Evolutionary conservation across 1,140 invertebrate genomes (phyloP).

Genomic region (Drosophila bocqueti): DNA sequence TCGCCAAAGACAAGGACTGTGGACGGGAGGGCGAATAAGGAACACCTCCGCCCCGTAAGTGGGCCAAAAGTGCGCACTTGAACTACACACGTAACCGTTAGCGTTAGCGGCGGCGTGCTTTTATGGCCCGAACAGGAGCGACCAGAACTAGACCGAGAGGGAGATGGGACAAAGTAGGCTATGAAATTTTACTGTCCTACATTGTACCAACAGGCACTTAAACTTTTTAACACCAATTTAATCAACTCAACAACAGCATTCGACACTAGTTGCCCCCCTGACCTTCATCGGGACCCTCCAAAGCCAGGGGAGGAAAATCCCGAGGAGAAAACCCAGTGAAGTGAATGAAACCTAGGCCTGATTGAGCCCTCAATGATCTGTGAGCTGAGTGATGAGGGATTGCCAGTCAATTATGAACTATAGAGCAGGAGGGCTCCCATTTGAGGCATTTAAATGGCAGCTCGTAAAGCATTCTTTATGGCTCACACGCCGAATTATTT

Average conservation of each 20-base stretch:
- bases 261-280: constrained; percentile 35
- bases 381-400: constrained; percentile 35
- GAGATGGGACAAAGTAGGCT: constrained; percentile 62
- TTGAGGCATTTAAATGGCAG: constrained; percentile 45
- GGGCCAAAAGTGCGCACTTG: constrained; percentile 74
- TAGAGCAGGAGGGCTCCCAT: constrained; percentile 1
- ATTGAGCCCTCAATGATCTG: constrained; percentile 58
- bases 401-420: constrained; percentile 48
- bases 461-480: constrained; percentile 56
- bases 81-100: constrained; percentile 69
- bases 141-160: constrained; percentile 5
- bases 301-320: not conserved
- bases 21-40: not conserved
- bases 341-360: constrained; percentile 40
- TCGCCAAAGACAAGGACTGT: constrained; percentile 28
- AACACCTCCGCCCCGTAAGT: constrained; percentile 31
- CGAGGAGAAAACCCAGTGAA: constrained; percentile 34
- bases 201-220: constrained; percentile 77
- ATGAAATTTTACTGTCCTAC: constrained; percentile 77
- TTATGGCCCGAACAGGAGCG: constrained; percentile 50
- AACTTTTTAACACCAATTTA: constrained; percentile 82
- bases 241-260: constrained; percentile 65
- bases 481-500: constrained; percentile 48
- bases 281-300: not conserved
- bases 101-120: constrained; percentile 64